Conservation (phyloP, 2,888 invertebrate species). For the Agrotis segetum region DNA sequence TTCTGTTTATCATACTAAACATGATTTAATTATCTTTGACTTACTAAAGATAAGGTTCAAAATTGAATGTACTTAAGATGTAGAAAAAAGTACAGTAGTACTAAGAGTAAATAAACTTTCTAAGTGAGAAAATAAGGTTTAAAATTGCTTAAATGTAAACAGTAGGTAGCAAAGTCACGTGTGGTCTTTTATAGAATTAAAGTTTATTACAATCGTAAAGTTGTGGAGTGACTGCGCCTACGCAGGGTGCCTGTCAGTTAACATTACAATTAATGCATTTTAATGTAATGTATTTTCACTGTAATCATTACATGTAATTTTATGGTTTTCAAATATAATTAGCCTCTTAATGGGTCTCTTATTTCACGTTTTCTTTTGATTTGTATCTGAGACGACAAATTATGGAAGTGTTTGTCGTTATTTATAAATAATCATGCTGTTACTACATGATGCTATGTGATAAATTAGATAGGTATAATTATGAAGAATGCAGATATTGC, state of each 20-base stretch:
- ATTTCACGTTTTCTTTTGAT: constrained; percentile 33
- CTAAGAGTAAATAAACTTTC: constrained; percentile 16
- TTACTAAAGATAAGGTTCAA: rapidly evolving
- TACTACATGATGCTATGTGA: not conserved
- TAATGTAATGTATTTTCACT: constrained; percentile 41
- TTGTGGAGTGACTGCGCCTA: constrained; percentile 36
- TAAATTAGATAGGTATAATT: no score
- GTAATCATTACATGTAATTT: constrained; percentile 49
- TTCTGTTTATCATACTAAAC: not conserved
- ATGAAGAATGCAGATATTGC: no score
- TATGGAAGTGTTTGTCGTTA: not conserved
- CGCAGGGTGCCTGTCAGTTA: constrained; percentile 33
- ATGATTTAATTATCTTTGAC: constrained; percentile 5
- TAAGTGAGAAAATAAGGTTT: not conserved
- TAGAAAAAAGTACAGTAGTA: not conserved
- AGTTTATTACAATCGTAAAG: constrained; percentile 65
- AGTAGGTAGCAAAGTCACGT: constrained; percentile 34
- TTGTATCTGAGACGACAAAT: constrained; percentile 13
- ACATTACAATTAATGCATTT: constrained; percentile 44
- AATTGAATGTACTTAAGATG: not conserved
- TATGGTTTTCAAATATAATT: constrained; percentile 44
- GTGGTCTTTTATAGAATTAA: constrained; percentile 61
- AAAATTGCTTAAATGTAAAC: constrained; percentile 12
- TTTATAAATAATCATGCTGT: constrained; percentile 6
- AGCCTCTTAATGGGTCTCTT: constrained; percentile 27